Evolutionary conservation across 37 sponge, comb jelly and placozoan species (phyloP).

Genomic region (Crambe crambe): DNA sequence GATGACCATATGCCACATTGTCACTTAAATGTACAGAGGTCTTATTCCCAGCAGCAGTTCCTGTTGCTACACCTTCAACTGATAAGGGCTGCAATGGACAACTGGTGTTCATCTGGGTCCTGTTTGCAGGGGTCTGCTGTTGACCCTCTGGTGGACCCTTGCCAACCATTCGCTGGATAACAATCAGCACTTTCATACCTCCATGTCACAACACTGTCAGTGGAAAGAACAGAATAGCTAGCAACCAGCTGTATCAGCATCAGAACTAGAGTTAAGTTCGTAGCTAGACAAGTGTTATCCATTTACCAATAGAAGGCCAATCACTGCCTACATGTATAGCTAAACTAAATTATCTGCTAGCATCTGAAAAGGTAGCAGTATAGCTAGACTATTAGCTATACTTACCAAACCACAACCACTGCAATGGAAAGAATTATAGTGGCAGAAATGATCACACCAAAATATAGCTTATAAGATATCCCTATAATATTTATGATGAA

Average conservation of each 20-base stretch:
- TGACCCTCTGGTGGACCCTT: background rate
- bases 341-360: too few relatives aligned
- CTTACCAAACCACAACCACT: constrained; percentile 4
- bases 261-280: too few relatives aligned
- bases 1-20: background rate
- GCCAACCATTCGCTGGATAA: background rate
- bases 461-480: background rate
- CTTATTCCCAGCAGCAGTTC: too few relatives aligned
- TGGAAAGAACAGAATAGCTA: background rate
- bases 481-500: background rate
- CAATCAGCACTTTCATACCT: background rate
- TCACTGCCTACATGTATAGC: too few relatives aligned
- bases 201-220: constrained; percentile 15
- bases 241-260: too few relatives aligned
- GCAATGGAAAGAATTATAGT: constrained; percentile 7
- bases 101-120: background rate
- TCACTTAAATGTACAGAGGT: too few relatives aligned
- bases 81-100: background rate
- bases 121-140: background rate
- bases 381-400: too few relatives aligned
- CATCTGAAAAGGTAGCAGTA: too few relatives aligned
- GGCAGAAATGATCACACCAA: constrained; percentile 13
- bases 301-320: too few relatives aligned
- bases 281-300: too few relatives aligned
- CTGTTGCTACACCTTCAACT: background rate